Conservation (phyloP, 2,888 invertebrate genomes). For the Apotomis turbidana region DNA sequence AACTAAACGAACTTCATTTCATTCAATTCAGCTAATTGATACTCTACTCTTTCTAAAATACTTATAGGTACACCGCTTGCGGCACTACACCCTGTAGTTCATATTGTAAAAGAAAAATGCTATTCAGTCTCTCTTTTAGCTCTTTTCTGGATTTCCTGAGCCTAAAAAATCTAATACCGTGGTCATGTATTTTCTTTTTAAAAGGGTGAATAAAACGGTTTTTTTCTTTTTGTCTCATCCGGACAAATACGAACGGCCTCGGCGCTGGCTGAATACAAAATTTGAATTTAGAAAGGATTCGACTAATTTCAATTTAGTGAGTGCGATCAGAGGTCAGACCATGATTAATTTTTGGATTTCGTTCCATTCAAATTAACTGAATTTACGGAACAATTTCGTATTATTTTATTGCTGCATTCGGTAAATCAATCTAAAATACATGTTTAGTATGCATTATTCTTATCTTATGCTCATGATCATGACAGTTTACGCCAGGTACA, state of each 20-base stretch:
- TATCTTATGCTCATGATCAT: too few relatives aligned
- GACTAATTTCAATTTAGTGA: slow-evolving; percentile 40
- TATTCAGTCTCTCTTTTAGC: background rate
- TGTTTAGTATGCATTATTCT: too few relatives aligned
- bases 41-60: too few relatives aligned
- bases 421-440: too few relatives aligned
- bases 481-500: too few relatives aligned
- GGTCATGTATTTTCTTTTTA: slow-evolving; percentile 9
- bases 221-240: slow-evolving; percentile 19
- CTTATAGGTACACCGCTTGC: too few relatives aligned
- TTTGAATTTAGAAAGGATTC: slow-evolving; percentile 40
- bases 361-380: background rate
- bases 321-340: slow-evolving; percentile 11
- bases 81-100: too few relatives aligned
- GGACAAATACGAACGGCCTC: slow-evolving; percentile 18
- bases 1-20: too few relatives aligned
- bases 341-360: slow-evolving; percentile 17
- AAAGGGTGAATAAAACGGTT: slow-evolving; percentile 17
- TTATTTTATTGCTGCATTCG: background rate
- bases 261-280: slow-evolving; percentile 22
- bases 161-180: slow-evolving; percentile 10
- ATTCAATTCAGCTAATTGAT: too few relatives aligned
- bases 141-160: background rate
- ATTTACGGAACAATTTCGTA: background rate
- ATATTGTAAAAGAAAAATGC: background rate